Evolutionary conservation across 2,888 invertebrate genomes (phyloP).

Genomic region (Gasteruption jaculator): DNA sequence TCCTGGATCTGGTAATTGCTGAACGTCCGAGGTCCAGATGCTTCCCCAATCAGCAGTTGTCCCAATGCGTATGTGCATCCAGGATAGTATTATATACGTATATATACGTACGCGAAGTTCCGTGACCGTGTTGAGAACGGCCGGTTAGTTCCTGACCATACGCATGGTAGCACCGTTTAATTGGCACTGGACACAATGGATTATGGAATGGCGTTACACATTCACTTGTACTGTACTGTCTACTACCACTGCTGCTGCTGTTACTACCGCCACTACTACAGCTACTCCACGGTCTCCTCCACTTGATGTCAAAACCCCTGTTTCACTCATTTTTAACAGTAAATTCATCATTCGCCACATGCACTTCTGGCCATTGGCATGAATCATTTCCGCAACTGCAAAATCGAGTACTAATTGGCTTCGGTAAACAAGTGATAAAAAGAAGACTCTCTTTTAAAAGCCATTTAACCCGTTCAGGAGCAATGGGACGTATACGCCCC

Average conservation of each 20-base stretch:
- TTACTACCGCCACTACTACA: slow-evolving; percentile 11
- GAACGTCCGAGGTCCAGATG: slow-evolving; percentile 49
- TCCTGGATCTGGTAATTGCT: slow-evolving; percentile 45
- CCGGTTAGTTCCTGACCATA: slow-evolving; percentile 48
- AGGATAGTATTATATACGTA: too few relatives aligned
- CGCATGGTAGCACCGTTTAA: slow-evolving; percentile 52
- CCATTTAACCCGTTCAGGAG: too few relatives aligned
- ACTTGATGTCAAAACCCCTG: slow-evolving; percentile 49
- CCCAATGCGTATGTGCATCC: slow-evolving; percentile 27
- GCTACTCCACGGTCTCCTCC: slow-evolving; percentile 19
- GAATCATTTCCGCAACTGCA: too few relatives aligned
- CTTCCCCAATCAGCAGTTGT: slow-evolving; percentile 50
- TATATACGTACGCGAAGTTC: slow-evolving; percentile 29
- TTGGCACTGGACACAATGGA: slow-evolving; percentile 52
- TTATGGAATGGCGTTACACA: slow-evolving; percentile 40
- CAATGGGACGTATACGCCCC: too few relatives aligned
- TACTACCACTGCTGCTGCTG: too few relatives aligned
- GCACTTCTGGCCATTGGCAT: too few relatives aligned
- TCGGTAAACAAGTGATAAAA: too few relatives aligned
- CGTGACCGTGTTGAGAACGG: slow-evolving; percentile 45
- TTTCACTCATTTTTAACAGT: slow-evolving; percentile 48
- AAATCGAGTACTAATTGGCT: slow-evolving; percentile 26
- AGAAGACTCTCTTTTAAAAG: too few relatives aligned
- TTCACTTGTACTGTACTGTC: slow-evolving; percentile 19
- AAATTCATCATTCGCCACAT: too few relatives aligned